phyloP scores from a whole-genome alignment of 2,113 vertebrate species.

The Clupea harengus region DNA sequence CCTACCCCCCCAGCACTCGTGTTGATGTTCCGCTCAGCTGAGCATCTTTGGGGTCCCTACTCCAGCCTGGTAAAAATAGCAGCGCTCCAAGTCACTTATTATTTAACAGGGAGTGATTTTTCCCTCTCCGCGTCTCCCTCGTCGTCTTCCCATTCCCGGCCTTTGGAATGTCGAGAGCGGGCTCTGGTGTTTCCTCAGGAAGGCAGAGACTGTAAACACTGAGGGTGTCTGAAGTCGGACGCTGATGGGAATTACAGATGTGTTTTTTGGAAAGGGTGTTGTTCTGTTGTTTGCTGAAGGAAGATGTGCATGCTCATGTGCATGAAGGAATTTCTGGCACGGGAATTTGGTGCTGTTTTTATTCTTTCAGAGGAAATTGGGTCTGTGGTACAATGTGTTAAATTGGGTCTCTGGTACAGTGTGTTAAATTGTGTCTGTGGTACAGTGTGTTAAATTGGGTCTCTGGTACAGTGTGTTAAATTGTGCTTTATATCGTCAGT shows the following conservation, averaged over 20 bases:
- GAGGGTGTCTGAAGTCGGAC: neutral
- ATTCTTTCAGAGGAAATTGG: neutral
- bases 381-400: neutral
- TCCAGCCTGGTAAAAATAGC: slow-evolving; percentile 58
- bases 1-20: slow-evolving; percentile 32
- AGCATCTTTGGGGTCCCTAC: slow-evolving; percentile 54
- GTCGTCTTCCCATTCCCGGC: neutral
- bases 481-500: neutral
- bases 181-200: neutral
- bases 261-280: slow-evolving; percentile 4
- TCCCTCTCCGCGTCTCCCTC: slow-evolving; percentile 18
- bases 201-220: neutral
- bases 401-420: neutral
- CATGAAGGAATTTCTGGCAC: neutral
- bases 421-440: no score
- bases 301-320: neutral
- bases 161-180: slow-evolving; percentile 11
- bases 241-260: neutral
- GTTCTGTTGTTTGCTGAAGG: neutral
- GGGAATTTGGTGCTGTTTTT: neutral
- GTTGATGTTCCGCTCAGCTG: slow-evolving; percentile 53
- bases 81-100: slow-evolving; percentile 49
- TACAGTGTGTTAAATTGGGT: neutral
- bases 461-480: neutral
- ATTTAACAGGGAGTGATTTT: slow-evolving; percentile 47